Evolutionary conservation across 2,797 vertebrate species (phyloP), one percentile per base, ranked within the genome.

Genomic region (Peromyscus eremicus): DNA sequence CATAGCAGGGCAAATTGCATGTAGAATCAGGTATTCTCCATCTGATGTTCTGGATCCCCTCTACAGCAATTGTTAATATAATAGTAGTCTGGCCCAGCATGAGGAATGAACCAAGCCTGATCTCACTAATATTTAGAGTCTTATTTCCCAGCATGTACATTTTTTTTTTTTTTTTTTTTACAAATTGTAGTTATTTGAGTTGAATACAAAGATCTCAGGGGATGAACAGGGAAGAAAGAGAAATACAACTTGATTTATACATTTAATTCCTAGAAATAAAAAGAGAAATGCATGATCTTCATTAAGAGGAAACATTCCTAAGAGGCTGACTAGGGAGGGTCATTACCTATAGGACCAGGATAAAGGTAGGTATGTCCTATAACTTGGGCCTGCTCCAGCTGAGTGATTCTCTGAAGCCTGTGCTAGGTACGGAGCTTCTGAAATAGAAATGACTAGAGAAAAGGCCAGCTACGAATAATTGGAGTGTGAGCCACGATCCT

Each of bases 251-350:
- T 73, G 84, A 77, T 79, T 66, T 94, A 76, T 71, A 82, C 80
- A 85, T 96, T 79, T 95, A 57, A 81, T 89, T 91, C 93, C 86
- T 97, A 80, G 90, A 90, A 95, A 83, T 80, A 46, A 70, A 77
- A 84, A 93, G 52, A 79, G 43, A 80, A 91, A 75, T 10, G 7
- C 14, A 7, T 89, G 80, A 70, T 90, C 43, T 87, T 83, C 76
- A 5, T 62, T 40, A 81, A 80, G 55, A 94, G 75, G 32, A 91
- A n/a, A 84, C 75, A 6, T 87, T 94, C 95, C 70, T 46, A 52
- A 77, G 70, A 43, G 52, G 49, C 84, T 94, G 27, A 34, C 6
- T n/a, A 86, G 57, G 34, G 29, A 82, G 4, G 8, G 34, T 66
- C 14, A 13, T 68, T 37, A 43, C 34, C 91, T 52, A 7, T 7